Base-by-base conservation (phyloP, 1,140 invertebrate genomes). In the Camponotus vicinus region DNA sequence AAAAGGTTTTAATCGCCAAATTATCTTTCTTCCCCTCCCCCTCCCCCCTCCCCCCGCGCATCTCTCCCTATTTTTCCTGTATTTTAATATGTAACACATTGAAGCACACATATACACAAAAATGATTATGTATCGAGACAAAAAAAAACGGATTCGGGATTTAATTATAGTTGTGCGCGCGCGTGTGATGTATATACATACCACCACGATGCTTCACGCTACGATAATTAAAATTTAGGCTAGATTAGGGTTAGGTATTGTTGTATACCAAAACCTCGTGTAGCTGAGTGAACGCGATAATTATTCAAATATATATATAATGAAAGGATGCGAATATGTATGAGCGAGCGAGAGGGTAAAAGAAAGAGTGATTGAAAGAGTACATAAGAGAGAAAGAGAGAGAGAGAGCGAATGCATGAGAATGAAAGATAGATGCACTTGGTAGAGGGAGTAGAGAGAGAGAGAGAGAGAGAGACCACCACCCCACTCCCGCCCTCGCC, bases 121-220 rank as follows among this genome's bases (percentile, higher is more conserved):
- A 71, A 73, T 11, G 63, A 87, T 45, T 45, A 21, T 52, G 15
- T 85, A 88, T 85, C 8, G 77, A 67, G 78, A 52, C 77, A 32
- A 85, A 76, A 80, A 32, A 85, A 76, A 80, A 88, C 59, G 61
- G 37, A 88, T 78, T 66, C 77, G 63, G 70, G 57, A 90, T 88
- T 71, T 88, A 86, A 86, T 76, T 64, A 86, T 59, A 82, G 40
- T 69, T 87, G 75, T 77, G 87, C 84, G 79, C 67, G 79, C 69
- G 91, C 91, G 92, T 93, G 89, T 89, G 83, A 91, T 93, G 92
- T 93, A 93, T 88, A n/a, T 75, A 83, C 21, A 93, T 93, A 93
- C 91, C 90, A 93, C 92, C 92, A 92, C 78, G 83, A 92, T 91
- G 92, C 92, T 93, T 93, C 86, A 91, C 84, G 87, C 88, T 90